Conservation (phyloP, 2,797 vertebrate genomes). For the Clarias pachynema region DNA sequence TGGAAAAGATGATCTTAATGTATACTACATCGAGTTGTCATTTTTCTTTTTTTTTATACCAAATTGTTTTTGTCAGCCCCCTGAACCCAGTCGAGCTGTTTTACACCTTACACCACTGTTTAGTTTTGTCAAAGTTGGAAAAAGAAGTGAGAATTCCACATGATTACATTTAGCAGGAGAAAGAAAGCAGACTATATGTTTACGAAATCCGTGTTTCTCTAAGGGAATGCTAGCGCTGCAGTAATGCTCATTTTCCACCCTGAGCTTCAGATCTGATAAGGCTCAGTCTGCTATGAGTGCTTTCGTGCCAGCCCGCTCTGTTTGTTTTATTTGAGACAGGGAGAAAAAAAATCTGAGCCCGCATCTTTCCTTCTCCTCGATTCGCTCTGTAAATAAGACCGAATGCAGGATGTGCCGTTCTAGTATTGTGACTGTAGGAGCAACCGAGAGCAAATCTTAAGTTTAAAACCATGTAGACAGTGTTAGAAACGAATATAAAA, state of each 20-base stretch:
- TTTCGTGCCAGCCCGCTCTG: slow-evolving; percentile 69
- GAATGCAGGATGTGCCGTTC: slow-evolving; percentile 30
- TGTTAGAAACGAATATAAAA: background rate
- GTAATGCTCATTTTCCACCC: slow-evolving; percentile 39
- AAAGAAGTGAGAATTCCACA: background rate
- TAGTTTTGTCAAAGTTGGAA: background rate
- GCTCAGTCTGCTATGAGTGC: slow-evolving; percentile 64
- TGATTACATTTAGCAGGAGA: background rate
- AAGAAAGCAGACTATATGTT: background rate
- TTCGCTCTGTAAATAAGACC: slow-evolving; percentile 51
- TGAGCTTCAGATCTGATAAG: slow-evolving; percentile 73
- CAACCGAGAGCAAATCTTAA: background rate
- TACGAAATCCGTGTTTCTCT: background rate
- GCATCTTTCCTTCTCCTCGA: slow-evolving; percentile 62
- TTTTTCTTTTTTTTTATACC: background rate
- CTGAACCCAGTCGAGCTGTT: background rate
- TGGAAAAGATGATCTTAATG: background rate
- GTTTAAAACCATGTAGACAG: background rate
- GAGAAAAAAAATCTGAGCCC: slow-evolving; percentile 65
- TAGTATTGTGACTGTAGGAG: slow-evolving; percentile 5
- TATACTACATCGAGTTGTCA: background rate
- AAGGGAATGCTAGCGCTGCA: background rate
- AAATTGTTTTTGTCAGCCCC: background rate
- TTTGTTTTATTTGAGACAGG: slow-evolving; percentile 71
- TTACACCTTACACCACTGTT: background rate